Evolutionary conservation across 2,113 vertebrate species (phyloP).

Genomic region (Pithys albifrons): DNA sequence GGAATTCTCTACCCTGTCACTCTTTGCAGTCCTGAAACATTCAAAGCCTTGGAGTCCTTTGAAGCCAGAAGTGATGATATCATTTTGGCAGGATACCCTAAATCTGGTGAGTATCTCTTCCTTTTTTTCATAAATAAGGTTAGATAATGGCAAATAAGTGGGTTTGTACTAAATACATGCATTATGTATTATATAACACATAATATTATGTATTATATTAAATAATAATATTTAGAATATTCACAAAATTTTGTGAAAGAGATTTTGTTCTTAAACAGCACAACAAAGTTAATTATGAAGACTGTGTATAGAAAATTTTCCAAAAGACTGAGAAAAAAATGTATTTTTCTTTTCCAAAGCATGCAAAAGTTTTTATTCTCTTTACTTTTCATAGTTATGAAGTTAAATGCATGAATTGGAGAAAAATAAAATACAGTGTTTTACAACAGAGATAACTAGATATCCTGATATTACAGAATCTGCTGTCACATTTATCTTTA

Average conservation of each 20-base stretch:
- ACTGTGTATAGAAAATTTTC: too few species aligned
- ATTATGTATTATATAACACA: too few species aligned
- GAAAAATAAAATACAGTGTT: neutral
- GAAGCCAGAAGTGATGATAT: constrained; percentile 52
- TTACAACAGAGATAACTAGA: neutral
- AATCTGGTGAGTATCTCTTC: constrained; percentile 24
- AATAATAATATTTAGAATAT: too few species aligned
- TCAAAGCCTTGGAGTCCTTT: constrained; percentile 34
- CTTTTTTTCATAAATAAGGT: neutral
- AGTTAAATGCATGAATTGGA: neutral
- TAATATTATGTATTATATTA: too few species aligned
- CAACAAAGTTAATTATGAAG: too few species aligned
- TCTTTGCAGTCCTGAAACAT: neutral
- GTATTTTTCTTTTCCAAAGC: neutral
- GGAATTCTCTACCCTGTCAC: neutral
- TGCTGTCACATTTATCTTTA: neutral
- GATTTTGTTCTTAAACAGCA: too few species aligned
- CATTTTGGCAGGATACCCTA: constrained; percentile 36
- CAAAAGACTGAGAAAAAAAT: neutral
- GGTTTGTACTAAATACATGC: neutral
- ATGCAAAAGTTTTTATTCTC: neutral
- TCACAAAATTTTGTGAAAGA: too few species aligned
- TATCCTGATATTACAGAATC: neutral
- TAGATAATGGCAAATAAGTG: neutral
- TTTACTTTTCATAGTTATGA: neutral